phyloP scores from a whole-genome alignment of 1,140 invertebrate genomes.

The Subanguina moxae region DNA sequence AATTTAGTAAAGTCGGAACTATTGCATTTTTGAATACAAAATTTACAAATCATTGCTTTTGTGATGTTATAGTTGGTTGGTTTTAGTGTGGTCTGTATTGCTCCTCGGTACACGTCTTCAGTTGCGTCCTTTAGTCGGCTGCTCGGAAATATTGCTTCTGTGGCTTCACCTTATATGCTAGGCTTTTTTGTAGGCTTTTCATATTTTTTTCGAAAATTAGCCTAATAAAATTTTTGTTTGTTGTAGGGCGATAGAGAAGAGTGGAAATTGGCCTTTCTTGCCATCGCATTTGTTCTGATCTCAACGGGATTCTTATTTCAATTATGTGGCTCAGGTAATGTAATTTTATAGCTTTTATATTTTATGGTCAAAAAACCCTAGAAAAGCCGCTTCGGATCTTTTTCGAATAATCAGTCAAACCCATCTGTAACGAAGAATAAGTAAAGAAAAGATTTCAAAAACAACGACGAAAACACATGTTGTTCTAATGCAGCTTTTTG shows the following conservation, averaged over 20 bases:
- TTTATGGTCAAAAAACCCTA: no score
- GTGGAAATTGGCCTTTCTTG: conserved; percentile 44
- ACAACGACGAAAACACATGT: no score
- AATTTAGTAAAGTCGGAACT: no score
- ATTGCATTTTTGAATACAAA: no score
- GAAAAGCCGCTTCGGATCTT: no score
- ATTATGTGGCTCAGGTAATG: conserved; percentile 40
- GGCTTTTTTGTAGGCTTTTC: conserved; percentile 32
- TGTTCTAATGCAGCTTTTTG: no score
- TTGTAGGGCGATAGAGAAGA: conserved; percentile 39
- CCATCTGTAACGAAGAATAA: no score
- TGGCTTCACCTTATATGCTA: conserved; percentile 51
- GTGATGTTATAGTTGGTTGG: no score
- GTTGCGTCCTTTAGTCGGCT: conserved; percentile 56
- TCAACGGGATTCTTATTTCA: conserved; percentile 47
- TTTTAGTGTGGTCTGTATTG: conserved; percentile 54
- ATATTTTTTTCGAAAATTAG: background rate
- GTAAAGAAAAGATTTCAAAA: no score
- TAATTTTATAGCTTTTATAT: background rate
- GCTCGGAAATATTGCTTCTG: conserved; percentile 55
- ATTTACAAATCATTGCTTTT: no score
- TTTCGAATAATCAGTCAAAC: no score
- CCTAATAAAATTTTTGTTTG: background rate
- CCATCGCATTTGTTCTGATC: conserved; percentile 44
- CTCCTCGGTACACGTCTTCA: conserved; percentile 52